A percentile compares a stretch with the other conserved stretches of the same genome.
phyloP scores from a whole-genome alignment of 2,888 invertebrate species.

The Cephus pygmeus region DNA sequence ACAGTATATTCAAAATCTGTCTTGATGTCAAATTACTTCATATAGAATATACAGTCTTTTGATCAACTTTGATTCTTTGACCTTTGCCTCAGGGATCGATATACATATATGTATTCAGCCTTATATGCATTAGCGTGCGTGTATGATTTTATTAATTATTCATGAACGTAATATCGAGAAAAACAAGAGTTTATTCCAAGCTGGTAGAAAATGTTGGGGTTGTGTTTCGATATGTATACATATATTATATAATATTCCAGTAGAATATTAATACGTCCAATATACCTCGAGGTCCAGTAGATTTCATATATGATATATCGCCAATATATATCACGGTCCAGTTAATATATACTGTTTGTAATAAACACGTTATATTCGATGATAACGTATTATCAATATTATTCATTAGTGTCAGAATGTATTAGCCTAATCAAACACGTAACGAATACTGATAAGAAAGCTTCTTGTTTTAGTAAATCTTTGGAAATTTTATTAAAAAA shows the following conservation, averaged over 20 bases:
- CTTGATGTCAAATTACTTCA: not conserved
- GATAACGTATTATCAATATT: not conserved
- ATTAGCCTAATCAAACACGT: not conserved
- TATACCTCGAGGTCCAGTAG: too few relatives aligned
- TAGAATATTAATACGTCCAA: not conserved
- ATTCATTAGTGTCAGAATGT: not conserved
- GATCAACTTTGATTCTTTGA: not conserved
- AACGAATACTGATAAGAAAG: too few relatives aligned
- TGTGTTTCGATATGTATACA: not conserved
- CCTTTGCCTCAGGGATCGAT: not conserved
- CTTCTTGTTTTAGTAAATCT: not conserved
- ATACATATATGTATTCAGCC: not conserved
- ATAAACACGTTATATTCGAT: not conserved
- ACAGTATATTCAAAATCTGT: not conserved
- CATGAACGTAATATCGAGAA: not conserved
- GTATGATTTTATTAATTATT: not conserved
- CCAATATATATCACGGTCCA: not conserved
- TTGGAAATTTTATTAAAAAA: not conserved
- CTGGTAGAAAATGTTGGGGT: too few relatives aligned
- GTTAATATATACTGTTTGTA: not conserved
- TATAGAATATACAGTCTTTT: not conserved
- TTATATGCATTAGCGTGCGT: not conserved
- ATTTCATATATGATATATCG: too few relatives aligned
- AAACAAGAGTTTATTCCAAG: not conserved
- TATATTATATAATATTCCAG: not conserved